Evolutionary conservation across 2,888 invertebrate species (phyloP).

Genomic region (Hartigia nigra): DNA sequence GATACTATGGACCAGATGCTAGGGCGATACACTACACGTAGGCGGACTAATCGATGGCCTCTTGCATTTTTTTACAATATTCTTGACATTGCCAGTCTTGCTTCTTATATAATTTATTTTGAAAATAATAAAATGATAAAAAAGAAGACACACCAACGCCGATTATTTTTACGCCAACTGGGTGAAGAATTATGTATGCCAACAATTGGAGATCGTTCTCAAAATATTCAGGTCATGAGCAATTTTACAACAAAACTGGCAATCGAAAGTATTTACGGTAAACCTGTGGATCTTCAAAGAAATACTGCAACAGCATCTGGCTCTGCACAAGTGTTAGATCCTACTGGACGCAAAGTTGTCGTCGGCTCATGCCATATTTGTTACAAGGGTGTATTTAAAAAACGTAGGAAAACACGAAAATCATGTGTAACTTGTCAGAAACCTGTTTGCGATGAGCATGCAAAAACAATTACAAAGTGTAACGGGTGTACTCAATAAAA

Average conservation of each 20-base stretch:
- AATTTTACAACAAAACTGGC: not conserved
- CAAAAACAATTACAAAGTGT: no score
- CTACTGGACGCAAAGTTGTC: no score
- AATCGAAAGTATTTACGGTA: not conserved
- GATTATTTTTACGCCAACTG: conserved; percentile 18
- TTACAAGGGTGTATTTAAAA: no score
- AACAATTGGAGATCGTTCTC: not conserved
- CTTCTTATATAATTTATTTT: conserved; percentile 29
- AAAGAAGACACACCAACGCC: conserved; percentile 30
- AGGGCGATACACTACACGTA: conserved; percentile 23
- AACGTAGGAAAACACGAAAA: no score
- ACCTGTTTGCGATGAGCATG: no score
- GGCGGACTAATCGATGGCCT: conserved; percentile 27
- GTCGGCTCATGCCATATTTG: no score
- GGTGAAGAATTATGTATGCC: conserved; percentile 4
- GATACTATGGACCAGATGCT: conserved; percentile 32
- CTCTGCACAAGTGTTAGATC: no score
- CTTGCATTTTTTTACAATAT: conserved; percentile 15
- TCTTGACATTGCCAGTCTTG: conserved; percentile 27
- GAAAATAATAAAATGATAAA: conserved; percentile 34
- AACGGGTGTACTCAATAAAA: no score
- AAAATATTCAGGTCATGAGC: conserved; percentile 1
- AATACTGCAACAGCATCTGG: not conserved
- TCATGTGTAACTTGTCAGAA: no score
- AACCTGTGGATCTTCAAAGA: conserved; percentile 20